Conservation (phyloP, 2,888 invertebrate species). For the Tachina grossa region DNA sequence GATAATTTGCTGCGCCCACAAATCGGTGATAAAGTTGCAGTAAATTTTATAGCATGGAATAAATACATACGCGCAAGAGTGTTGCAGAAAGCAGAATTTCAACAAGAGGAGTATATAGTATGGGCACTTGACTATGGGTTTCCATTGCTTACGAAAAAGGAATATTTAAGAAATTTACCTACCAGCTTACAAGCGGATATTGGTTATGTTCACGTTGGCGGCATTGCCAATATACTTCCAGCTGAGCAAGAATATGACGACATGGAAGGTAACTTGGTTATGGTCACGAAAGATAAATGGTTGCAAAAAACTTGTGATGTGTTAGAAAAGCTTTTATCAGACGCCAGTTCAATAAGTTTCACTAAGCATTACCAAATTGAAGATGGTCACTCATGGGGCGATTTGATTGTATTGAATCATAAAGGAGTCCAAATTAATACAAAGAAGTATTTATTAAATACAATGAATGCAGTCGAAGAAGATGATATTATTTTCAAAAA, state of each 20-base stretch:
- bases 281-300: constrained; percentile 72
- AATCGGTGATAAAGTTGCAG: constrained; percentile 72
- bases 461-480: constrained; percentile 62
- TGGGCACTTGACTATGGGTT: constrained; percentile 76
- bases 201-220: constrained; percentile 72
- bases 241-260: constrained; percentile 75
- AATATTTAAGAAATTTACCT: constrained; percentile 72
- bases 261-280: constrained; percentile 70
- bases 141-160: constrained; percentile 73
- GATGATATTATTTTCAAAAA: constrained; percentile 58
- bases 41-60: constrained; percentile 74
- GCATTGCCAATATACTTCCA: constrained; percentile 71
- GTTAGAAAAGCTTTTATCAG: constrained; percentile 73
- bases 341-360: constrained; percentile 74
- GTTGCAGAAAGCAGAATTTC: constrained; percentile 69
- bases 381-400: constrained; percentile 73
- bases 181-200: constrained; percentile 24
- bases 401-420: constrained; percentile 74
- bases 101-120: constrained; percentile 73
- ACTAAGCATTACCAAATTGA: constrained; percentile 65
- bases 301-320: constrained; percentile 72
- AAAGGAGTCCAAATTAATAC: constrained; percentile 72
- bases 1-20: constrained; percentile 66
- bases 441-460: constrained; percentile 69
- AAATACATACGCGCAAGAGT: constrained; percentile 74